phyloP scores from a whole-genome alignment of 2,797 vertebrate genomes.

The Xiphophorus birchmanni region DNA sequence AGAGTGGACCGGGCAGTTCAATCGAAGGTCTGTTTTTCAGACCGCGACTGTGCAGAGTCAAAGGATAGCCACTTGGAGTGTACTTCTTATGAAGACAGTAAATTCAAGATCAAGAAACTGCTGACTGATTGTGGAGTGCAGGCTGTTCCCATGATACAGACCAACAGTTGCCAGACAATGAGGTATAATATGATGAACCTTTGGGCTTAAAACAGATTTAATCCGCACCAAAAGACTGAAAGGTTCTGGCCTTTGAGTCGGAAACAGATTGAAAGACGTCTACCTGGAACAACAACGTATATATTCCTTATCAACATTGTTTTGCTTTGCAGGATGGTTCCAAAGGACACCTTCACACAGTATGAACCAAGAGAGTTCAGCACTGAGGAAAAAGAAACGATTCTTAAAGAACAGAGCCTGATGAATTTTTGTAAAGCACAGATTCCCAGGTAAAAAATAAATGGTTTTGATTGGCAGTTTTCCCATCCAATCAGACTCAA shows the following conservation, averaged over 20 bases:
- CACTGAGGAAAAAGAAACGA: slow-evolving; percentile 76
- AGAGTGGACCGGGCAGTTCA: slow-evolving; percentile 76
- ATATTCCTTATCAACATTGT: background rate
- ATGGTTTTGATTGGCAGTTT: background rate
- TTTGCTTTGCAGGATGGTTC: slow-evolving; percentile 79
- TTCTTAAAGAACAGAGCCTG: slow-evolving; percentile 76
- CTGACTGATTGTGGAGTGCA: slow-evolving; percentile 83
- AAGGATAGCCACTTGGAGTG: slow-evolving; percentile 77
- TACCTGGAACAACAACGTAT: background rate
- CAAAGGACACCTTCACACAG: slow-evolving; percentile 83
- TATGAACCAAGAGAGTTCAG: slow-evolving; percentile 83
- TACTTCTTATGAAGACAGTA: slow-evolving; percentile 82
- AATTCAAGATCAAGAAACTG: slow-evolving; percentile 83
- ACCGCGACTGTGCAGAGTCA: slow-evolving; percentile 71
- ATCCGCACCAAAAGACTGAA: background rate
- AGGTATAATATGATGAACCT: slow-evolving; percentile 77
- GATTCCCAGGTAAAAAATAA: slow-evolving; percentile 78
- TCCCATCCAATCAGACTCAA: background rate
- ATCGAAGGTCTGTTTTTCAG: slow-evolving; percentile 77
- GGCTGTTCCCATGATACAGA: slow-evolving; percentile 73
- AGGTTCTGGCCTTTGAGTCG: background rate
- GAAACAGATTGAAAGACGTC: background rate
- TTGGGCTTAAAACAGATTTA: slow-evolving; percentile 22
- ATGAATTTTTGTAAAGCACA: slow-evolving; percentile 79
- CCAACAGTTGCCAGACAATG: slow-evolving; percentile 85